phyloP scores from a whole-genome alignment of 2,113 vertebrate species.

The Podarcis cretensis region DNA sequence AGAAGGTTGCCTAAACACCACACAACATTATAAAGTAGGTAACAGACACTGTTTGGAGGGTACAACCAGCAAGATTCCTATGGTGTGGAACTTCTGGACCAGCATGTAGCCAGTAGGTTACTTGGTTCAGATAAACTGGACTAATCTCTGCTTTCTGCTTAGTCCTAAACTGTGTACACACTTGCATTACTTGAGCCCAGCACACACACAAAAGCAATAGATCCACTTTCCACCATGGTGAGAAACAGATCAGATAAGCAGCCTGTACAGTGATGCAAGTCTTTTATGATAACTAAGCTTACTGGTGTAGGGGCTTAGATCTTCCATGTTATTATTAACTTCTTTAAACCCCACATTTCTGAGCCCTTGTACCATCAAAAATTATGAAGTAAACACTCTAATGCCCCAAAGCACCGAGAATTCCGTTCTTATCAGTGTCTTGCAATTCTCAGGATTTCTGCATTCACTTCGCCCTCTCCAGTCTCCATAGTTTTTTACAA shows the following conservation, averaged over 20 bases:
- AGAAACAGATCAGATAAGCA: not conserved
- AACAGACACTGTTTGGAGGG: not conserved
- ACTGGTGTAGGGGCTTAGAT: not conserved
- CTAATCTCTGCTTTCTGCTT: not conserved
- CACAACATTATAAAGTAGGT: not conserved
- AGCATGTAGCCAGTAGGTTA: constrained; percentile 5
- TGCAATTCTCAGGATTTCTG: not conserved
- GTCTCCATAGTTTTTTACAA: not conserved
- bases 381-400: not conserved
- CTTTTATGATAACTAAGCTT: not conserved
- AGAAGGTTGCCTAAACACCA: not conserved
- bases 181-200: not conserved
- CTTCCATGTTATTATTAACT: not conserved
- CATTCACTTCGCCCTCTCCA: not conserved
- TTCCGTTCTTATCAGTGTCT: not conserved
- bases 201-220: not conserved
- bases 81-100: not conserved
- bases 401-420: not conserved
- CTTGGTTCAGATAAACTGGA: not conserved
- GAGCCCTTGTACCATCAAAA: not conserved
- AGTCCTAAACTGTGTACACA: not conserved
- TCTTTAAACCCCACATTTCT: not conserved
- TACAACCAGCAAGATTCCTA: not conserved
- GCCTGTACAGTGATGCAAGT: not conserved
- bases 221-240: not conserved